These are phyloP conservation scores for Shinisaurus crocodilurus DNA, from an alignment of 2,113 vertebrate genomes.

Conservation along the genomic window DNA sequence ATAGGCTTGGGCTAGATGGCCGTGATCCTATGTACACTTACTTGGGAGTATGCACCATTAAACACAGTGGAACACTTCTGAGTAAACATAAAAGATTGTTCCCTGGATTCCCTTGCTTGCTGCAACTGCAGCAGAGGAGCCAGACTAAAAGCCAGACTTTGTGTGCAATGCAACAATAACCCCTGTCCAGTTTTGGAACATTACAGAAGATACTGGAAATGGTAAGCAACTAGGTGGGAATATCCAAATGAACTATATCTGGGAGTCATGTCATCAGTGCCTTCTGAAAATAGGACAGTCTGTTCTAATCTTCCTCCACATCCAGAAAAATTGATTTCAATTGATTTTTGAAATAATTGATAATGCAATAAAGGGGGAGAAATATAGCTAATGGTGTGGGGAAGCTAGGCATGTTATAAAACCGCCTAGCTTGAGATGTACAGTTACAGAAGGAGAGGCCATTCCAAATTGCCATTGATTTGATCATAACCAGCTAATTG, in stretches of 20 bases:
- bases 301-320: constrained; percentile 17
- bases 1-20: background rate
- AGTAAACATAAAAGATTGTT: background rate
- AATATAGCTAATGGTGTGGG: constrained; percentile 9
- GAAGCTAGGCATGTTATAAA: constrained; percentile 18
- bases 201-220: background rate
- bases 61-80: background rate
- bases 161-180: background rate
- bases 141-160: background rate
- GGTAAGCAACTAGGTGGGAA: background rate
- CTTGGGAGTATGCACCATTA: background rate
- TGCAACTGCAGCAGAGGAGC: background rate
- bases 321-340: constrained; percentile 14
- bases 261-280: background rate
- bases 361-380: constrained; percentile 29
- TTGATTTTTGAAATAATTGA: constrained; percentile 40
- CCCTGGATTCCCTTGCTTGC: background rate
- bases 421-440: constrained; percentile 1
- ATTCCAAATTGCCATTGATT: constrained; percentile 36
- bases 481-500: constrained; percentile 34
- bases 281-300: background rate
- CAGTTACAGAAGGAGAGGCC: background rate
- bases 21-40: background rate
- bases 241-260: background rate
- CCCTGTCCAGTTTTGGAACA: background rate